Evolutionary conservation across 2,113 vertebrate species (phyloP).

Genomic region (Sinosuthora webbiana): DNA sequence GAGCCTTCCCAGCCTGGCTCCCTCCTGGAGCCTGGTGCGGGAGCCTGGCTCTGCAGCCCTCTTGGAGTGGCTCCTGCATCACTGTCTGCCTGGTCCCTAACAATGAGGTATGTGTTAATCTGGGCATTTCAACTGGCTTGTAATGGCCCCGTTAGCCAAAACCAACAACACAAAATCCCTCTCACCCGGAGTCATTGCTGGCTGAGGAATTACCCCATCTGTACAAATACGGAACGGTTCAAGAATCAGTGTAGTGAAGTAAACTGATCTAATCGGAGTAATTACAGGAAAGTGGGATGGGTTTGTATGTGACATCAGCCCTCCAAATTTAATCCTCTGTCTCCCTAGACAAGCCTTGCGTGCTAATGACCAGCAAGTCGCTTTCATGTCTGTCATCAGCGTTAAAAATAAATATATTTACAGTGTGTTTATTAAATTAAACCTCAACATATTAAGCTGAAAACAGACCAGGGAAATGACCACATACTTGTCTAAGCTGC

Average conservation of each 20-base stretch:
- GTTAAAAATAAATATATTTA: conserved; percentile 45
- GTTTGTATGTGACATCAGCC: conserved; percentile 61
- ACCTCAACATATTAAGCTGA: background rate
- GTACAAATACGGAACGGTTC: conserved; percentile 65
- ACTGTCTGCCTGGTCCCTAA: conserved; percentile 38
- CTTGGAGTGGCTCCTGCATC: background rate
- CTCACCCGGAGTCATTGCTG: conserved; percentile 66
- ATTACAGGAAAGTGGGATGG: conserved; percentile 66
- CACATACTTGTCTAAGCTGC: conserved; percentile 18
- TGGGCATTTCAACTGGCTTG: conserved; percentile 67
- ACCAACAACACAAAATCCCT: conserved; percentile 72
- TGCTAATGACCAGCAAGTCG: background rate
- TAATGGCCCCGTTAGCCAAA: conserved; percentile 65
- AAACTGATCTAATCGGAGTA: conserved; percentile 52
- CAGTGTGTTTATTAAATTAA: conserved; percentile 4
- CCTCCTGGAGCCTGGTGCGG: background rate
- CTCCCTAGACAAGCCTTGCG: background rate
- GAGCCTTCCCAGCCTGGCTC: background rate
- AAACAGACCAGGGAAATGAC: conserved; percentile 58
- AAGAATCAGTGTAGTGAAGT: conserved; percentile 10
- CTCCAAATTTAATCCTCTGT: background rate
- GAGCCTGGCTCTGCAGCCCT: background rate
- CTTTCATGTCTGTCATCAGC: conserved; percentile 26
- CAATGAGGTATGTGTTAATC: conserved; percentile 78
- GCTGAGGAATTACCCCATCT: conserved; percentile 71